Conservation (phyloP, 2,888 invertebrate genomes). For the Hemithea aestivaria region DNA sequence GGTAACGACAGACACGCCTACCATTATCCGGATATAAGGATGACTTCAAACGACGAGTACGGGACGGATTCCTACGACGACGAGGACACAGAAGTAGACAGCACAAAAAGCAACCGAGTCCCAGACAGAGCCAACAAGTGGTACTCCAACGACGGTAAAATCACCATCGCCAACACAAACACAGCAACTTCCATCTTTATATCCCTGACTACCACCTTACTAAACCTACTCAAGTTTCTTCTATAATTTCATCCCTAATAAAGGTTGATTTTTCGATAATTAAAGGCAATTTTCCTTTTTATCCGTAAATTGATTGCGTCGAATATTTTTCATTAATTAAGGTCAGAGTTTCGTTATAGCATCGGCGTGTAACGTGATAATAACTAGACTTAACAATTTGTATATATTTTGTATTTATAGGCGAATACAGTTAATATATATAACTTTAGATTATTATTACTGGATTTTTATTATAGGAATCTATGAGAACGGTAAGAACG, state of each 20-base stretch:
- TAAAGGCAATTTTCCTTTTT: slow-evolving; percentile 17
- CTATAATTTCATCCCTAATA: slow-evolving; percentile 25
- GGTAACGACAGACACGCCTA: slow-evolving; percentile 69
- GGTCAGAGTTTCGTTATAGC: slow-evolving; percentile 16
- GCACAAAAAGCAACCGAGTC: slow-evolving; percentile 65
- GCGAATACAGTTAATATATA: slow-evolving; percentile 40
- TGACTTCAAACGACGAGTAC: slow-evolving; percentile 65
- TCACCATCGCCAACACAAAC: slow-evolving; percentile 43
- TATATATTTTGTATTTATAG: slow-evolving; percentile 61
- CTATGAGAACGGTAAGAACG: too few species aligned
- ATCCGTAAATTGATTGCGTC: slow-evolving; percentile 20
- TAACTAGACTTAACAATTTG: slow-evolving; percentile 70
- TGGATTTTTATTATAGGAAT: too few species aligned
- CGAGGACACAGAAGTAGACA: slow-evolving; percentile 47
- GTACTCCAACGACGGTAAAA: slow-evolving; percentile 70
- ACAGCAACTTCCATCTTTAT: slow-evolving; percentile 31
- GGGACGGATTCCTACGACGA: slow-evolving; percentile 65
- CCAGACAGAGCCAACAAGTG: slow-evolving; percentile 74
- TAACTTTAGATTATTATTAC: too few species aligned
- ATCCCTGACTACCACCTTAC: slow-evolving; percentile 17
- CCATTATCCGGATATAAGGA: slow-evolving; percentile 63
- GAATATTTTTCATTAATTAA: slow-evolving; percentile 32
- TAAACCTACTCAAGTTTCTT: slow-evolving; percentile 25
- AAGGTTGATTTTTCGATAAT: slow-evolving; percentile 13
- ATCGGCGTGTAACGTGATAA: slow-evolving; percentile 75